Conservation (phyloP, 1,140 invertebrate species). For the Marisa cornuarietis region DNA sequence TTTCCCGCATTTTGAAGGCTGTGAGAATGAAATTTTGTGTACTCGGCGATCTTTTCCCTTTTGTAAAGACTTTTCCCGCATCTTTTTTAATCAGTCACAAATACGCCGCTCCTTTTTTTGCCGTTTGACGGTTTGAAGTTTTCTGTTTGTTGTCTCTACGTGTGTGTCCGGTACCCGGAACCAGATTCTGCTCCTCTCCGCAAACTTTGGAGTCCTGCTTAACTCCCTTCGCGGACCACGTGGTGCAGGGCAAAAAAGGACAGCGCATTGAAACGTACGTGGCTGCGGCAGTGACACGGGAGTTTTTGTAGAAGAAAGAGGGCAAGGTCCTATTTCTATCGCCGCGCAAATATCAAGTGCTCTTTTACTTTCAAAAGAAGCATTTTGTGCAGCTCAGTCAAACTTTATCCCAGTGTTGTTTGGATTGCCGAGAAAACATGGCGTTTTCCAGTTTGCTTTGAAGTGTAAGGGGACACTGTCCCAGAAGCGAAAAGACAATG, state of each 20-base stretch:
- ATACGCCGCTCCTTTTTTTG: not conserved
- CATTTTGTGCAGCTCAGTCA: not conserved
- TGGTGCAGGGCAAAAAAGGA: too few species aligned
- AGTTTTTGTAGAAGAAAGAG: too few species aligned
- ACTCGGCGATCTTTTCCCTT: too few species aligned
- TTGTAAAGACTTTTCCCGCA: not conserved
- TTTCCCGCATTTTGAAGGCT: too few species aligned
- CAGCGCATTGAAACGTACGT: too few species aligned
- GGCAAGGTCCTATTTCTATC: not conserved
- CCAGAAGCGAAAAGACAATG: slow-evolving; percentile 1
- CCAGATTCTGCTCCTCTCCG: too few species aligned
- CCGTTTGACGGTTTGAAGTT: too few species aligned
- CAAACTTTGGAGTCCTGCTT: too few species aligned
- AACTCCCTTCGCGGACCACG: too few species aligned
- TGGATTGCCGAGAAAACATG: slow-evolving; percentile 14
- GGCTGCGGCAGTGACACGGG: too few species aligned
- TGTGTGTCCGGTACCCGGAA: slow-evolving; percentile 1
- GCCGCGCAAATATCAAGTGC: slow-evolving; percentile 10
- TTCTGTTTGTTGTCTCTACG: slow-evolving; percentile 18
- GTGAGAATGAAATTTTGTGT: too few species aligned
- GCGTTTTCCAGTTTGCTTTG: slow-evolving; percentile 2
- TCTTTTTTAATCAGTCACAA: not conserved
- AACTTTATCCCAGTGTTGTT: slow-evolving; percentile 13
- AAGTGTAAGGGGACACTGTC: slow-evolving; percentile 8
- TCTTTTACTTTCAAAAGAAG: slow-evolving; percentile 1